Evolutionary conservation across 2,113 vertebrate genomes (phyloP).

Genomic region (Albula glossodonta): DNA sequence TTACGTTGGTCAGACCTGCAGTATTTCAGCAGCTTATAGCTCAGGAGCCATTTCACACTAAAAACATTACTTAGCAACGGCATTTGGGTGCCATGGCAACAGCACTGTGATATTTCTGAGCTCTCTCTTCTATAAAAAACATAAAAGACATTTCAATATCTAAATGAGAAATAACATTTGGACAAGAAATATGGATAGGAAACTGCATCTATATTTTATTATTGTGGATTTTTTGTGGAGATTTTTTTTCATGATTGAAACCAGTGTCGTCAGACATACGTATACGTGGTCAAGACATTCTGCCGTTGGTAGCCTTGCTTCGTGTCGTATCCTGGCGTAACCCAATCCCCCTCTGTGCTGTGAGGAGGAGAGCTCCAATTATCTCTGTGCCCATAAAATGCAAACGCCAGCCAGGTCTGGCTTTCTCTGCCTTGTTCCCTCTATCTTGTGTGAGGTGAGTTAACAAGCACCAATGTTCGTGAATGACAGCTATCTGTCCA

Average conservation of each 20-base stretch:
- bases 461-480: background rate
- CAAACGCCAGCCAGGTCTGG: background rate
- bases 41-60: background rate
- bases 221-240: background rate
- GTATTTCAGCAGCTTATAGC: background rate
- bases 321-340: background rate
- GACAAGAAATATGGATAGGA: background rate
- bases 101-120: background rate
- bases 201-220: background rate
- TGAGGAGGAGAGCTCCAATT: background rate
- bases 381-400: background rate
- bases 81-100: constrained; percentile 11
- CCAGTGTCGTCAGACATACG: background rate
- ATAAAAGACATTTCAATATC: background rate
- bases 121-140: background rate
- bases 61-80: constrained; percentile 18
- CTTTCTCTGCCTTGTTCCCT: background rate
- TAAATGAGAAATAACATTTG: too few species aligned
- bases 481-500: background rate
- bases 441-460: background rate
- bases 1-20: background rate
- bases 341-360: background rate
- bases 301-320: background rate
- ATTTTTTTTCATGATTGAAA: background rate
- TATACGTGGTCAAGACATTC: background rate